Conservation (phyloP, 2,888 invertebrate genomes). For the Ennomos fuscantarius region DNA sequence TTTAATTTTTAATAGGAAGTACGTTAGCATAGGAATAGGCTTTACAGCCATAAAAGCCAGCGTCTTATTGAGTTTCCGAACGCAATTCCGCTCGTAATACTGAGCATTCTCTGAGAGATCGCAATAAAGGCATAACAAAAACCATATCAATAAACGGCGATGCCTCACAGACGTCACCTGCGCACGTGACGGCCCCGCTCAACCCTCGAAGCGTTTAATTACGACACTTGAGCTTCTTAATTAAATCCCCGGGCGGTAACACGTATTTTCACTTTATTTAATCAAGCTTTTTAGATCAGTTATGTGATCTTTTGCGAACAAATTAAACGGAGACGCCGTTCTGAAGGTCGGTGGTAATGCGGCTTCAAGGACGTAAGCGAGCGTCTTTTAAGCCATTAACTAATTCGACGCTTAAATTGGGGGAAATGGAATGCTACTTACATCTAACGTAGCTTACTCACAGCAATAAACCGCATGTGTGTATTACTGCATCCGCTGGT, state of each 20-base stretch:
- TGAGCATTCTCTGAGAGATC: not conserved
- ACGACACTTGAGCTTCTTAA: conserved; percentile 62
- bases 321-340: conserved; percentile 18
- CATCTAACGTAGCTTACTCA: conserved; percentile 5
- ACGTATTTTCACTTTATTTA: conserved; percentile 51
- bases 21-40: conserved; percentile 1
- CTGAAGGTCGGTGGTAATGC: conserved; percentile 18
- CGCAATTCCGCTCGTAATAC: not conserved
- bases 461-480: conserved; percentile 1
- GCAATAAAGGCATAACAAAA: conserved; percentile 11
- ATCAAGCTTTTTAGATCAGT: conserved; percentile 41
- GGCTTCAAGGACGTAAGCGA: conserved; percentile 9
- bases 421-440: conserved; percentile 3
- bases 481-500: conserved; percentile 34
- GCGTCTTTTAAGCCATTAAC: conserved; percentile 19
- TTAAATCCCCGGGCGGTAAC: conserved; percentile 55
- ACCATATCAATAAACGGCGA: conserved; percentile 29
- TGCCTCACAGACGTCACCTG: conserved; percentile 28
- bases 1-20: no score
- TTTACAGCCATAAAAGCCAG: not conserved
- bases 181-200: conserved; percentile 23
- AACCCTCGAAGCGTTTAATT: conserved; percentile 55
- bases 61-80: conserved; percentile 10
- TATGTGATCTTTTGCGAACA: conserved; percentile 32
- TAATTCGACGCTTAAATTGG: conserved; percentile 10